Evolutionary conservation across 2,797 vertebrate genomes (phyloP).

Genomic region (Coilia nasus): DNA sequence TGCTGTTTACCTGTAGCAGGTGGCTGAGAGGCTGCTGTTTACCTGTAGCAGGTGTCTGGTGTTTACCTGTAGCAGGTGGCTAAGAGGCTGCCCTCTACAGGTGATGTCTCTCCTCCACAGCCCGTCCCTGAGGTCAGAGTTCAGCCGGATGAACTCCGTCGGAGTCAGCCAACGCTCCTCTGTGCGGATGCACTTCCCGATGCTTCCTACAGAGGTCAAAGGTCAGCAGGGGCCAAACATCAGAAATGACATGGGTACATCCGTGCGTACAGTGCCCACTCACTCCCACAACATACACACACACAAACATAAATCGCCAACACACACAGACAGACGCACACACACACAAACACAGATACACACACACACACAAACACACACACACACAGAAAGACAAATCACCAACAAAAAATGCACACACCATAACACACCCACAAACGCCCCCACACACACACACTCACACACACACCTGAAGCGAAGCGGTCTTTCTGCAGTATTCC

Average conservation of each 20-base stretch:
- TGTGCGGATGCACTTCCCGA: constrained; percentile 34
- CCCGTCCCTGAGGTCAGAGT: not conserved
- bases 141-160: constrained; percentile 17
- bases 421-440: too few species aligned
- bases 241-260: too few species aligned
- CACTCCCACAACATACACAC: too few species aligned
- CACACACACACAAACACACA: not conserved
- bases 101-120: constrained; percentile 31
- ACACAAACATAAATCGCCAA: not conserved
- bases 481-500: constrained; percentile 4
- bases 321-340: not conserved
- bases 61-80: constrained; percentile 31
- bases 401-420: too few species aligned
- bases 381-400: not conserved
- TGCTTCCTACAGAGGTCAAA: not conserved
- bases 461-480: not conserved
- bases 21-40: too few species aligned
- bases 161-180: constrained; percentile 35
- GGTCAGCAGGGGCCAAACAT: not conserved
- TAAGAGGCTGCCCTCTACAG: constrained; percentile 27
- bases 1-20: too few species aligned
- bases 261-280: too few species aligned
- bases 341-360: not conserved
- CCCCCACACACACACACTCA: not conserved
- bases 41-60: too few species aligned